Evolutionary conservation across 37 sponge, comb jelly and placozoan genomes (phyloP).

Genomic region (Hexactinellida sp.): DNA sequence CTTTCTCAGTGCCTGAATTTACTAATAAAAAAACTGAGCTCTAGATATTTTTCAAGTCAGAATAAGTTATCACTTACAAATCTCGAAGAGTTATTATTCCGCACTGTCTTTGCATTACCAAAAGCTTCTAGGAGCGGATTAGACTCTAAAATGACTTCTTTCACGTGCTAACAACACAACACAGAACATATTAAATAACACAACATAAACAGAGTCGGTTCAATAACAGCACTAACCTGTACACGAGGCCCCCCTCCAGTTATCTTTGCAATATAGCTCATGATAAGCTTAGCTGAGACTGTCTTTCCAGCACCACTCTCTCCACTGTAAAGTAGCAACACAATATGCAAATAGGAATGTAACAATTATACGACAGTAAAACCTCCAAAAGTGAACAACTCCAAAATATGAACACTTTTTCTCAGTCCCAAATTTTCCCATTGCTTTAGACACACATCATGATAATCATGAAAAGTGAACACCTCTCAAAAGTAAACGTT

Average conservation of each 20-base stretch:
- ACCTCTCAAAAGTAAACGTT: no score
- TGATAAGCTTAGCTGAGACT: conserved; percentile 89
- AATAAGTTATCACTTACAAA: conserved; percentile 44
- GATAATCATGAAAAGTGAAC: no score
- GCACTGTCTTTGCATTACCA: conserved; percentile 88
- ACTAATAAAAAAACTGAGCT: not conserved
- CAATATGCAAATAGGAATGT: not conserved
- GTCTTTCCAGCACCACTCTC: conserved; percentile 98
- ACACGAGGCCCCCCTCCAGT: conserved; percentile 83
- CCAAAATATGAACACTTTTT: no score
- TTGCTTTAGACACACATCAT: no score
- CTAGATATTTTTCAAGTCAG: not conserved
- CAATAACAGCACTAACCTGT: conserved; percentile 29
- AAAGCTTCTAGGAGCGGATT: conserved; percentile 88
- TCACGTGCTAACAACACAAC: conserved; percentile 44
- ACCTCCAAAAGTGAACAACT: no score
- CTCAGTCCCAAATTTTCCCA: no score
- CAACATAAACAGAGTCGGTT: not conserved
- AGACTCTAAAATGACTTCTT: conserved; percentile 87
- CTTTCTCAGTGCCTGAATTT: no score
- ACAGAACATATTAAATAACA: not conserved
- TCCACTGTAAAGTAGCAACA: conserved; percentile 37
- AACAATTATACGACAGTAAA: no score
- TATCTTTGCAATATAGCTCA: conserved; percentile 87
- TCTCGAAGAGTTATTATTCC: conserved; percentile 82